phyloP scores from a whole-genome alignment of 2,888 invertebrate species.

The Pandemis cinnamomeana region DNA sequence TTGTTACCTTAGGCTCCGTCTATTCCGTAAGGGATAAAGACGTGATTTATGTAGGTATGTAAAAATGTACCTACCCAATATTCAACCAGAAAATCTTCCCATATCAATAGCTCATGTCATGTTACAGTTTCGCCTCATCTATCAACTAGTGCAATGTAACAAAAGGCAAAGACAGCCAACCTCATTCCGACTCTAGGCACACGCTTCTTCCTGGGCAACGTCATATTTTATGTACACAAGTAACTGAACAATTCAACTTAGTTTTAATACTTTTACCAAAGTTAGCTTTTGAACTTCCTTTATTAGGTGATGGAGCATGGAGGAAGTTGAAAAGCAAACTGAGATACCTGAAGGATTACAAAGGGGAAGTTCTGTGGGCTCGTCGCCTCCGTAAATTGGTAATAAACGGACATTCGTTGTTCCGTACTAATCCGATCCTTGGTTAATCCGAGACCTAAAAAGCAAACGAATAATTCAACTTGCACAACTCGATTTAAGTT shows the following conservation, averaged over 20 bases:
- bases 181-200: background rate
- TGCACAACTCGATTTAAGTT: conserved; percentile 29
- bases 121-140: background rate
- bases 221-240: background rate
- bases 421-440: conserved; percentile 6
- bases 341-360: background rate
- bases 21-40: no score
- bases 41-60: no score
- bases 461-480: conserved; percentile 25
- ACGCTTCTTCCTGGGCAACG: background rate
- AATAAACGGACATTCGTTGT: conserved; percentile 14
- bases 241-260: background rate
- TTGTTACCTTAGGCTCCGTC: no score
- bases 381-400: background rate
- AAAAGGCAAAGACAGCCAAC: background rate
- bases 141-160: background rate
- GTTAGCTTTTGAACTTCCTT: conserved; percentile 16
- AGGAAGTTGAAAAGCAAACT: conserved; percentile 4
- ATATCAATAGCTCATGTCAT: background rate
- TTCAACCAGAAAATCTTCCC: no score
- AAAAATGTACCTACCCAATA: no score
- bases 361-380: conserved; percentile 4
- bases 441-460: conserved; percentile 25
- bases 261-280: background rate
- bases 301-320: conserved; percentile 6